phyloP scores from a whole-genome alignment of 30 jellyfish, hydroid and myxozoan genomes.

The Catostylus mosaicus region DNA sequence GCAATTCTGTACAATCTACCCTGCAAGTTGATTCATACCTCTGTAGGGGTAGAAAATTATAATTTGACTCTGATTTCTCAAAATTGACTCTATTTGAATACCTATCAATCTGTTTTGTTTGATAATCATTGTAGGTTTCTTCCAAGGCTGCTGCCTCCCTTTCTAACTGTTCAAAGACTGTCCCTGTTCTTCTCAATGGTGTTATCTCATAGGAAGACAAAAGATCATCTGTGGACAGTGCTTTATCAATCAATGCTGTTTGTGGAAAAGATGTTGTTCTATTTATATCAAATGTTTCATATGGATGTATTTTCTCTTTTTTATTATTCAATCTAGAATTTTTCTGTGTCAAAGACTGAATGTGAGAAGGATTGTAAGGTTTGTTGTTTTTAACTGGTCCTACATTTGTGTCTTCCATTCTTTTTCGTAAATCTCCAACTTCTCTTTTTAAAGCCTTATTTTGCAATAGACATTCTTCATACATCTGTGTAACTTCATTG shows the following conservation, averaged over 20 bases:
- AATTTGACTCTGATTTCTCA: constrained; percentile 40
- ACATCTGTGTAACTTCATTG: constrained; percentile 30
- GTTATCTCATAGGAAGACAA: not conserved
- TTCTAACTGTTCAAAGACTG: constrained; percentile 34
- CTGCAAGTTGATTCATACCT: constrained; percentile 13
- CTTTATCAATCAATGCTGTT: not conserved
- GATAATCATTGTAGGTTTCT: constrained; percentile 32
- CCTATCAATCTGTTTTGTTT: not conserved
- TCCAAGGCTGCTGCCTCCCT: constrained; percentile 52
- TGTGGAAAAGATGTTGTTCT: not conserved
- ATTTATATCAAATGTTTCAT: not conserved
- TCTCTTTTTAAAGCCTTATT: constrained; percentile 46
- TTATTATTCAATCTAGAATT: not conserved
- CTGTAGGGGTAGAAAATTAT: constrained; percentile 39
- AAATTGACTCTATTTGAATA: not conserved
- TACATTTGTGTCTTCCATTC: not conserved
- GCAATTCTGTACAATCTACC: not conserved
- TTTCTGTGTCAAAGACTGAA: not conserved
- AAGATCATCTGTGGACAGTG: not conserved
- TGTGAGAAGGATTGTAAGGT: not conserved
- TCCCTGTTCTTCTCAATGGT: not conserved
- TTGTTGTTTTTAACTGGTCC: not conserved
- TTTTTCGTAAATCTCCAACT: constrained; percentile 11
- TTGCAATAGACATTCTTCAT: constrained; percentile 39
- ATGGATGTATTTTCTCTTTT: not conserved